phyloP scores from a whole-genome alignment of 2,797 vertebrate species.

The Serranus cabrilla region DNA sequence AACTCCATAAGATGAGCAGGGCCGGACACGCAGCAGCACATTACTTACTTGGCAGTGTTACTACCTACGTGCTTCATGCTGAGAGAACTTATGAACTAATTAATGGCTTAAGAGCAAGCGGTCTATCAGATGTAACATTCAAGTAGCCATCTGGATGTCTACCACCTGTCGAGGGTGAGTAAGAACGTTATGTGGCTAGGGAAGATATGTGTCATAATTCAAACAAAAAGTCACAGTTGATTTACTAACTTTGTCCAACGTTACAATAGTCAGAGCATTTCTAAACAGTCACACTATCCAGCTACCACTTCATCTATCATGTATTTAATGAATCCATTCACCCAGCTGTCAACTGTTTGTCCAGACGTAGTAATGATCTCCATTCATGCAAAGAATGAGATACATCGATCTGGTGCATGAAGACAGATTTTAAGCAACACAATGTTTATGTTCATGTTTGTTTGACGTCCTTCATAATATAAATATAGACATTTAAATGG shows the following conservation, averaged over 20 bases:
- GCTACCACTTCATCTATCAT: background rate
- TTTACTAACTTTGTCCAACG: conserved; percentile 42
- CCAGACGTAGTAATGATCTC: conserved; percentile 8
- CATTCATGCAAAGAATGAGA: background rate
- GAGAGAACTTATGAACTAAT: conserved; percentile 48
- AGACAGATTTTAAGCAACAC: background rate
- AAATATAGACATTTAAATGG: background rate
- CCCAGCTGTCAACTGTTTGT: background rate
- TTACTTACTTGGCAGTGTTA: conserved; percentile 41
- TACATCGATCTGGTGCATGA: conserved; percentile 5
- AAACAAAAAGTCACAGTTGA: conserved; percentile 57
- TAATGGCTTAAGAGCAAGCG: conserved; percentile 46
- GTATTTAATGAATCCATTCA: conserved; percentile 16
- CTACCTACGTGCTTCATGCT: conserved; percentile 31
- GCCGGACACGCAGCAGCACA: conserved; percentile 33
- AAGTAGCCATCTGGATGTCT: conserved; percentile 72
- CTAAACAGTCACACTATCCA: background rate
- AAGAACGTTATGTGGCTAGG: conserved; percentile 59
- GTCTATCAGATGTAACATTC: conserved; percentile 54
- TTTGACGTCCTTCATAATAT: background rate
- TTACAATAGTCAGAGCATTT: conserved; percentile 24
- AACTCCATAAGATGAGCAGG: conserved; percentile 28
- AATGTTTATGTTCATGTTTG: background rate
- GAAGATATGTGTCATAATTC: conserved; percentile 65
- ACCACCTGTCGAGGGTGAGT: conserved; percentile 68